A percentile compares a stretch with the other conserved stretches of the same genome.
These are phyloP conservation scores for Anastrepha obliqua DNA, from an alignment of 1,140 invertebrate species.

Conservation along the genomic window DNA sequence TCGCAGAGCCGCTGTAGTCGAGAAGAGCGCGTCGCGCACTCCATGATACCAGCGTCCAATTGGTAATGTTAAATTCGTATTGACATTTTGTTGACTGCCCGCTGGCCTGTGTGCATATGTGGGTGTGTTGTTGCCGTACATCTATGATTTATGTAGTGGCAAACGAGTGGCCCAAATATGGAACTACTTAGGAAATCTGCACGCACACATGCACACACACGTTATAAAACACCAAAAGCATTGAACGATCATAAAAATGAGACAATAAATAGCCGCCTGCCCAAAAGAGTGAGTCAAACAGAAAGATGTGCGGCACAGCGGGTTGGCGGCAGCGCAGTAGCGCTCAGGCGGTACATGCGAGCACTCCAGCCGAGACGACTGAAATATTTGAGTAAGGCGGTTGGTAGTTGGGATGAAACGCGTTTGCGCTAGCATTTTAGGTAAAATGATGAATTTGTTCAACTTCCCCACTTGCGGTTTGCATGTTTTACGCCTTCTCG, in stretches of 20 bases:
- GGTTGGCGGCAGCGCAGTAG: not conserved
- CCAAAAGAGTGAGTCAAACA: not conserved
- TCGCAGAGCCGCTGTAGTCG: not conserved
- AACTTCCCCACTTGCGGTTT: no score
- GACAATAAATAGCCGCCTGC: not conserved
- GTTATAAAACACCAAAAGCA: not conserved
- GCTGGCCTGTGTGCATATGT: constrained; percentile 46
- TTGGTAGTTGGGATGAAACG: not conserved
- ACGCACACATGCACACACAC: not conserved
- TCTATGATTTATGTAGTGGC: constrained; percentile 50
- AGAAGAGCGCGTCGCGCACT: no score
- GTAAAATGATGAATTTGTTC: not conserved
- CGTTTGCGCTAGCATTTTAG: not conserved
- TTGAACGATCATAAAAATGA: constrained; percentile 9
- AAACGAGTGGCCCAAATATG: constrained; percentile 27
- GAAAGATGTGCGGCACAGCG: not conserved
- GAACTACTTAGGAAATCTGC: constrained; percentile 43
- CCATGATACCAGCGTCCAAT: not conserved
- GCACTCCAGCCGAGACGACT: not conserved
- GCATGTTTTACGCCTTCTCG: constrained; percentile 24
- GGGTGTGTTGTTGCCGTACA: not conserved
- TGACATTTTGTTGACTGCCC: constrained; percentile 45
- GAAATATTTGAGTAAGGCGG: not conserved
- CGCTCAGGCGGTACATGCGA: not conserved
- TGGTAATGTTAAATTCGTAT: constrained; percentile 40